phyloP scores from a whole-genome alignment of 2,797 vertebrate genomes.

The Epinephelus coioides region DNA sequence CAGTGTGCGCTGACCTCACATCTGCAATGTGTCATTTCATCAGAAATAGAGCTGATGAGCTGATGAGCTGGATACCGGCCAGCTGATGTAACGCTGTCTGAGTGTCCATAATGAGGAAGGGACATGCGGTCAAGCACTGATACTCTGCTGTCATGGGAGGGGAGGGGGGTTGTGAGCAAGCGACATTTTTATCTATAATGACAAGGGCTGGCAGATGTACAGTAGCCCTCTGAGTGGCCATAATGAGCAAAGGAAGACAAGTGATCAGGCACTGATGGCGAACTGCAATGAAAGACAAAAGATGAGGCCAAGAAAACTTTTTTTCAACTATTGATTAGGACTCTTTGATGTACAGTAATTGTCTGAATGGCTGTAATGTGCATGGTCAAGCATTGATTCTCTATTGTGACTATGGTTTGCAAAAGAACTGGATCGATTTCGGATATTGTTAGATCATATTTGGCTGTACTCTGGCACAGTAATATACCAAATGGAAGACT shows the following conservation, averaged over 20 bases:
- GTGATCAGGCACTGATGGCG: conserved; percentile 31
- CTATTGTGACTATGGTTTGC: not conserved
- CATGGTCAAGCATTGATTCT: not conserved
- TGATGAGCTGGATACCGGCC: conserved; percentile 58
- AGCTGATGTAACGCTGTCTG: conserved; percentile 64
- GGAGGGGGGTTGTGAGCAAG: conserved; percentile 46
- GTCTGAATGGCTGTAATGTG: not conserved
- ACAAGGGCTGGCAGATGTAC: conserved; percentile 63
- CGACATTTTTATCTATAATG: conserved; percentile 63
- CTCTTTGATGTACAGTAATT: conserved; percentile 26
- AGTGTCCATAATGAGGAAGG: conserved; percentile 66
- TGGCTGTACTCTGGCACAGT: not conserved
- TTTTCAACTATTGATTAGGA: conserved; percentile 41
- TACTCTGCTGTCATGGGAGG: conserved; percentile 52
- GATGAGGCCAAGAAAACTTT: conserved; percentile 13
- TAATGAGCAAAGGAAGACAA: conserved; percentile 58
- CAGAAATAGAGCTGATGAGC: conserved; percentile 61
- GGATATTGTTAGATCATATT: not conserved
- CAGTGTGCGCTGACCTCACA: conserved; percentile 23
- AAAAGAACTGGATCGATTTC: conserved; percentile 1
- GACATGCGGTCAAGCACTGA: conserved; percentile 50
- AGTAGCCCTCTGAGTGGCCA: conserved; percentile 47
- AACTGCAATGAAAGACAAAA: conserved; percentile 45
- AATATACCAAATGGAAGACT: not conserved
- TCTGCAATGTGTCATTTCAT: conserved; percentile 61